Base-by-base conservation (phyloP, 1,140 invertebrate species). In the Nebria ingens region DNA sequence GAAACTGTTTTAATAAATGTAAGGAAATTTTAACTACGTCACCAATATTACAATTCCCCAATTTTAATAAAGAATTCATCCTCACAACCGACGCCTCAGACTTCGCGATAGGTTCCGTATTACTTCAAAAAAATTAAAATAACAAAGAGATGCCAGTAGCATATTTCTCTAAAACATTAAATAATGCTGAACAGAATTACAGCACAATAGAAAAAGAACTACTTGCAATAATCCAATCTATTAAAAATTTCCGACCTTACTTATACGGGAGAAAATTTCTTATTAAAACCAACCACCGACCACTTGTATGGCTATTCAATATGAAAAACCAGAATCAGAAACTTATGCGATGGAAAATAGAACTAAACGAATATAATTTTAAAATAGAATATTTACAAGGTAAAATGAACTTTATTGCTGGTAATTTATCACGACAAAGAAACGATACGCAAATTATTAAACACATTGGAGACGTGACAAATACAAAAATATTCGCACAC, bases 201-300 rank as follows among this genome's bases (percentile, higher is more conserved):
- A 52, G 55, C 3, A 62, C 61, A 2, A 65, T 60, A 2, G 64
- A 68, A 57, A 62, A 64, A 50, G 65, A 70, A 61, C 52, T 65
- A 6, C 42, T 68, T 22, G 65, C 62, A 11, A 64, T 68, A 17
- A 61, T 76, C n/a, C 69, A 65, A 62, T 69, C 69, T 3, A 64
- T 74, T 6, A 65, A 70, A 53, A 59, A 71, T 54, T 74, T 73
- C 50, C 34, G 64, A 22, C 62, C 63, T 11, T 68, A 68, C 56
- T 25, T 68, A 12, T 64, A 60, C 38, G 67, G 65, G 19, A 58
- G 40, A 53, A 61, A 63, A 55, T 67, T 68, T 53, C 52, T 42
- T 38, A 60, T 65, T 12, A 40, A 57, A 15, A 62, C 59, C 3
- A 65, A 69, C 53, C 64, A 78, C 54, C 66, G 64, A 55, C 66